phyloP scores from a whole-genome alignment of 2,797 vertebrate species.

The Podarcis lilfordi region DNA sequence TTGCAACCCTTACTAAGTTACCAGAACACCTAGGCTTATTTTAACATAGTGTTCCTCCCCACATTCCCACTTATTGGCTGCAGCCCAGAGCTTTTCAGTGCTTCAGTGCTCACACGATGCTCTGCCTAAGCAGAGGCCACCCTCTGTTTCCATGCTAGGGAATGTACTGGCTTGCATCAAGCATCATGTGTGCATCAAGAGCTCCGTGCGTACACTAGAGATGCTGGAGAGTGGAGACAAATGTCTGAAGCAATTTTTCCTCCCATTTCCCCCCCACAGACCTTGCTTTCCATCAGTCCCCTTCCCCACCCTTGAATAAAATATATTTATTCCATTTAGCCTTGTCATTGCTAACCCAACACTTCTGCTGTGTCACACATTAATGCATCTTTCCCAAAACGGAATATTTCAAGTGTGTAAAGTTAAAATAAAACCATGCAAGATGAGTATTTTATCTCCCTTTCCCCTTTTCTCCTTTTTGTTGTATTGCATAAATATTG shows the following conservation, averaged over 20 bases:
- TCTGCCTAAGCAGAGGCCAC: neutral
- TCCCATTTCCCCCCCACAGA: slow-evolving; percentile 8
- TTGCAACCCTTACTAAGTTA: neutral
- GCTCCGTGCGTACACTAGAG: neutral
- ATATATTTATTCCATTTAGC: slow-evolving; percentile 29
- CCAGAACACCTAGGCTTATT: neutral
- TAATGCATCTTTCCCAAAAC: slow-evolving; percentile 18
- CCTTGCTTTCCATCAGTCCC: slow-evolving; percentile 31
- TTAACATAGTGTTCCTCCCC: neutral
- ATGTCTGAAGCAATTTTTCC: slow-evolving; percentile 22
- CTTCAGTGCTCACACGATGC: neutral
- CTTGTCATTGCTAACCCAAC: slow-evolving; percentile 59
- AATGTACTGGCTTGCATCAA: neutral
- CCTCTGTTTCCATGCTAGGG: neutral
- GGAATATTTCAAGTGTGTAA: neutral
- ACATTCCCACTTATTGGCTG: neutral
- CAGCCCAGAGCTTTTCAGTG: neutral
- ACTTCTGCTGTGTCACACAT: slow-evolving; percentile 57
- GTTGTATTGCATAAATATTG: slow-evolving; percentile 23
- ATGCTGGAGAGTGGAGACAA: neutral
- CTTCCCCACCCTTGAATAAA: slow-evolving; percentile 37
- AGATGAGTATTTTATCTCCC: neutral
- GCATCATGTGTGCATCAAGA: neutral
- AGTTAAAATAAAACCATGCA: neutral
- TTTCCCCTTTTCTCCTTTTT: slow-evolving; percentile 3